Conservation (phyloP, 2,113 vertebrate species). For the Piprites chloris region DNA sequence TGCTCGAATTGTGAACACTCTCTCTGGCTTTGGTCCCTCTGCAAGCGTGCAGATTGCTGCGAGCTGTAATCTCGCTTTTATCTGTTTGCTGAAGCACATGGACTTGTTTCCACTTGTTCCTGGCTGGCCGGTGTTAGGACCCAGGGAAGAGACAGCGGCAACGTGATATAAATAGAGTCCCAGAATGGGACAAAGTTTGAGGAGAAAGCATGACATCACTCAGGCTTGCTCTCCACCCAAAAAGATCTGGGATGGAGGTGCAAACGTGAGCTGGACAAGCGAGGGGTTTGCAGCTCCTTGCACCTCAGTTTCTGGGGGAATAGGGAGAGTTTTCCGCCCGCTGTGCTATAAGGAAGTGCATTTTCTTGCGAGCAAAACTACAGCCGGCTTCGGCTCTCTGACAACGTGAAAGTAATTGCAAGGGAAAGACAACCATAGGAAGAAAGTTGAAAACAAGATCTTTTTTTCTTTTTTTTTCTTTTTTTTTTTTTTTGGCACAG, state of each 20-base stretch:
- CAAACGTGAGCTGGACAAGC: background rate
- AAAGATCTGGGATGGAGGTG: constrained; percentile 49
- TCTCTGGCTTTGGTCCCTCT: background rate
- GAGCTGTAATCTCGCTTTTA: background rate
- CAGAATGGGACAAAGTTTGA: constrained; percentile 61
- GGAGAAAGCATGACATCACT: constrained; percentile 79
- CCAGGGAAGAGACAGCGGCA: constrained; percentile 54
- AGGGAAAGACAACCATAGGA: background rate
- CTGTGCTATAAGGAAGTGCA: background rate
- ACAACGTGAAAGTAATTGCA: background rate
- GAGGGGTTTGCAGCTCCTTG: background rate
- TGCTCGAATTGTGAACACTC: fast-evolving
- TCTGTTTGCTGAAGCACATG: background rate
- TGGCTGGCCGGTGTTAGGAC: constrained; percentile 68
- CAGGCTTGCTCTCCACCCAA: constrained; percentile 76
- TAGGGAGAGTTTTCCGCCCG: background rate
- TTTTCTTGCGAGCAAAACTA: background rate
- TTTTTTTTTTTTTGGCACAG: background rate
- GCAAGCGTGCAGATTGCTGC: background rate
- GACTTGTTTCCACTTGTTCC: background rate
- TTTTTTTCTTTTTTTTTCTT: background rate
- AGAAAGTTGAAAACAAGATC: background rate
- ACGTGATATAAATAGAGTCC: constrained; percentile 66
- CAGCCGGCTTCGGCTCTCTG: background rate
- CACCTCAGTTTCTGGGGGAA: background rate